Percentiles rank a stretch among this genome's conserved stretches.
Evolutionary conservation across 2,797 vertebrate species (phyloP).

Genomic region (Tapirus indicus): DNA sequence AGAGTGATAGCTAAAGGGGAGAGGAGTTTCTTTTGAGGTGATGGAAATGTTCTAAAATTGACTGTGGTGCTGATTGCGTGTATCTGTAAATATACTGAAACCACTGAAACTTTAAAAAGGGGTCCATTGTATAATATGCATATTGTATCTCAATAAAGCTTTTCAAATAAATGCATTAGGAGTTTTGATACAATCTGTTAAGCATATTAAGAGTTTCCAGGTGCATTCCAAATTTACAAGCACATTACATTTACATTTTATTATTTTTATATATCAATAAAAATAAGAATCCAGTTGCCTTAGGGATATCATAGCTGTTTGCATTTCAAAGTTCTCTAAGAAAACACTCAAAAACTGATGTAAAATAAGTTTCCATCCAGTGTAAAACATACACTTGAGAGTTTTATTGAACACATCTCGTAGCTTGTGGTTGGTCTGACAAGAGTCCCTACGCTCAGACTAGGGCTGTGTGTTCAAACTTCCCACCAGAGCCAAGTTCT

Average conservation of each 20-base stretch:
- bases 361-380: neutral
- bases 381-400: neutral
- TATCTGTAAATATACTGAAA: neutral
- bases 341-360: neutral
- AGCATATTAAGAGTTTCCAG: neutral
- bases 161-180: neutral
- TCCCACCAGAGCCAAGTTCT: neutral
- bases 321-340: neutral
- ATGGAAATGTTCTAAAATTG: neutral
- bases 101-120: neutral
- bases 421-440: neutral
- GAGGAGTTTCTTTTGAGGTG: neutral
- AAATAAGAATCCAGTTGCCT: neutral
- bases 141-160: neutral
- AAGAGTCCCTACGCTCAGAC: neutral
- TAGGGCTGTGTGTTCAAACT: neutral
- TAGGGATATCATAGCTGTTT: neutral
- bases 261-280: neutral
- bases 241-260: neutral
- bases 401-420: neutral
- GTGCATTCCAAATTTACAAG: neutral
- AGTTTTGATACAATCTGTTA: neutral
- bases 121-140: neutral
- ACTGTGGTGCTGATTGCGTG: neutral
- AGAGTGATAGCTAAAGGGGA: neutral